A percentile compares a stretch with the other conserved stretches of the same genome.
Evolutionary conservation across 2,797 vertebrate genomes (phyloP).

Genomic region (Eupleurogrammus muticus): DNA sequence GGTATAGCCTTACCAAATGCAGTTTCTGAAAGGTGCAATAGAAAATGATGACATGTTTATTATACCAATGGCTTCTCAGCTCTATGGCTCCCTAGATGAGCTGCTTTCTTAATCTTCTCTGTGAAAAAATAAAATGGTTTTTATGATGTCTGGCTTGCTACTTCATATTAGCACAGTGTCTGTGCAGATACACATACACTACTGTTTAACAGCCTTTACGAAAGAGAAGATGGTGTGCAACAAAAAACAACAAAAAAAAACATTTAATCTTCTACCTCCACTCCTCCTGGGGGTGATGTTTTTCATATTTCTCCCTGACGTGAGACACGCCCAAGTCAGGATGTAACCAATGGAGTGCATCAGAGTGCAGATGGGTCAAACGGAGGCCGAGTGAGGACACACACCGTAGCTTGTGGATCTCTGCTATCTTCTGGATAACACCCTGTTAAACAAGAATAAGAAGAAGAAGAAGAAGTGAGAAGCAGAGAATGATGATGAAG

Average conservation of each 20-base stretch:
- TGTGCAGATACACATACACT: conserved; percentile 2
- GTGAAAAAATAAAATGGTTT: not conserved
- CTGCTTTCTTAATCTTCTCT: not conserved
- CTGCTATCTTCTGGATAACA: conserved; percentile 98
- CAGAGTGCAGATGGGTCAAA: conserved; percentile 94
- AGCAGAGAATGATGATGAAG: not conserved
- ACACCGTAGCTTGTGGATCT: conserved; percentile 94
- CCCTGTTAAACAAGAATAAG: conserved; percentile 85
- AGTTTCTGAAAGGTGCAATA: not conserved
- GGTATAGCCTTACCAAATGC: not conserved
- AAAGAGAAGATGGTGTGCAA: not conserved
- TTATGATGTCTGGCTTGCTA: not conserved
- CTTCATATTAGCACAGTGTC: not conserved
- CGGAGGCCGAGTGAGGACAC: conserved; percentile 95
- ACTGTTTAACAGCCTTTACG: not conserved
- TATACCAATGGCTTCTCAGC: not conserved
- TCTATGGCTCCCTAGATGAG: not conserved
- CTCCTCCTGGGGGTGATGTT: conserved; percentile 94
- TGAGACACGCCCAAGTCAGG: conserved; percentile 96
- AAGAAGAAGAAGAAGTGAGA: not conserved
- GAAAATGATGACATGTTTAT: conserved; percentile 6
- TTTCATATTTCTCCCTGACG: conserved; percentile 95
- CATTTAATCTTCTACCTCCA: conserved; percentile 90
- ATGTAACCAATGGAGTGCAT: conserved; percentile 97
- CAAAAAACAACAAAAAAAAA: not conserved